Base-by-base conservation (phyloP, 1,140 invertebrate species). In the Leptinotarsa texana region DNA sequence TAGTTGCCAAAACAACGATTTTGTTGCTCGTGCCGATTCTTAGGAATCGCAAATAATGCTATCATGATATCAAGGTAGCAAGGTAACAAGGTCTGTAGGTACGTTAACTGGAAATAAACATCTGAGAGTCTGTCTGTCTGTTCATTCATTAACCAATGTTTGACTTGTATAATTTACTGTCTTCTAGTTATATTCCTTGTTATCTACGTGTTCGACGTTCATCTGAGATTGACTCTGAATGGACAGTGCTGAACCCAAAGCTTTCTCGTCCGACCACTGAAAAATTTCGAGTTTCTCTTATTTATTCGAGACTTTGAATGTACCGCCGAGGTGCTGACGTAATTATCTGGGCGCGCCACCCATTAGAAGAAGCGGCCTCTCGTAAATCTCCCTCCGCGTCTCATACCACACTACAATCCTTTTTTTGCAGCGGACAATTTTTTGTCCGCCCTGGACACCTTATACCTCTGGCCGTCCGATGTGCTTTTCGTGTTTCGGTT, bases 261-360 rank as follows among this genome's bases (percentile, higher is more conserved):
- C 15, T 5, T 42, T 57, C 13, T n/a, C 57, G 72, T 74, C 73
- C 42, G 69, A 77, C 63, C 63, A 65, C 73, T 80, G 77, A 69
- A 67, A 67, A 67, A 22, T 68, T 67, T 62, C 76, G 77, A 80
- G 80, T 82, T 82, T 81, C 80, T 81, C 81, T 82, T 80, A 82
- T 81, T 82, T 81, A 82, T 81, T 70, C 69, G 73, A 51, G 65
- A 75, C 80, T 83, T 83, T 83, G 81, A 80, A 75, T 81, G 81
- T 82, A 78, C 82, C 82, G 82, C 27, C 71, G 17, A 73, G 71
- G 81, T 83, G 82, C 77, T 82, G 82, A 81, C 81, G 81, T 82
- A 83, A 83, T 83, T 83, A 83, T 79, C 76, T 74, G 78, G 81
- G 80, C 81, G 75, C 78, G 81, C 81, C 82, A 83, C 81, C 82